Percentiles rank a stretch among this genome's conserved stretches.
Evolutionary conservation across 2,888 invertebrate genomes (phyloP).

Genomic region (Arctia plantaginis): DNA sequence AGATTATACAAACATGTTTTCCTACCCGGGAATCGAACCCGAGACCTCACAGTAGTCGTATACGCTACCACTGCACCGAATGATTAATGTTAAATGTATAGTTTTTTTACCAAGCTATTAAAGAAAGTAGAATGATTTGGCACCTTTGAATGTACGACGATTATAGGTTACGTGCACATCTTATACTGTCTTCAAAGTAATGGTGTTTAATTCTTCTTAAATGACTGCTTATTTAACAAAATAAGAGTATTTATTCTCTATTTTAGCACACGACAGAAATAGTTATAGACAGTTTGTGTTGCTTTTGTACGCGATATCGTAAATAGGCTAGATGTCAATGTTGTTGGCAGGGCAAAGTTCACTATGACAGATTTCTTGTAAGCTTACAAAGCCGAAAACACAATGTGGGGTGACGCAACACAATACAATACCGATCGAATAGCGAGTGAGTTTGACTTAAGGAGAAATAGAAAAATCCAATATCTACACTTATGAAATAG

Average conservation of each 20-base stretch:
- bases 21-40: too few relatives aligned
- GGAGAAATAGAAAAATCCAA: conserved; percentile 28
- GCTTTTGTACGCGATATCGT: conserved; percentile 39
- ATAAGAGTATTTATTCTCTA: neutral
- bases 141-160: neutral
- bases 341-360: conserved; percentile 46
- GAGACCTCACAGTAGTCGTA: too few relatives aligned
- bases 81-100: too few relatives aligned
- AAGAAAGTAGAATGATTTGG: too few relatives aligned
- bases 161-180: neutral
- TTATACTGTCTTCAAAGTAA: neutral
- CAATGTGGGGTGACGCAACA: conserved; percentile 41
- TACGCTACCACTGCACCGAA: too few relatives aligned
- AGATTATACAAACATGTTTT: too few relatives aligned
- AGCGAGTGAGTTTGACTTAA: conserved; percentile 19
- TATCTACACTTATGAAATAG: conserved; percentile 7
- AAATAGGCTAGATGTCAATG: conserved; percentile 47
- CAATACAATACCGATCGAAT: conserved; percentile 26
- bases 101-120: too few relatives aligned
- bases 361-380: conserved; percentile 42
- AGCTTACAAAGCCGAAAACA: conserved; percentile 40
- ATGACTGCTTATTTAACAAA: neutral
- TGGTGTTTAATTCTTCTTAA: neutral
- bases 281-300: conserved; percentile 32
- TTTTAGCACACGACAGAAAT: conserved; percentile 8